Evolutionary conservation across 2,888 invertebrate species (phyloP), one percentile per base, ranked within the genome.

Genomic region (Lacanobia oleracea): DNA sequence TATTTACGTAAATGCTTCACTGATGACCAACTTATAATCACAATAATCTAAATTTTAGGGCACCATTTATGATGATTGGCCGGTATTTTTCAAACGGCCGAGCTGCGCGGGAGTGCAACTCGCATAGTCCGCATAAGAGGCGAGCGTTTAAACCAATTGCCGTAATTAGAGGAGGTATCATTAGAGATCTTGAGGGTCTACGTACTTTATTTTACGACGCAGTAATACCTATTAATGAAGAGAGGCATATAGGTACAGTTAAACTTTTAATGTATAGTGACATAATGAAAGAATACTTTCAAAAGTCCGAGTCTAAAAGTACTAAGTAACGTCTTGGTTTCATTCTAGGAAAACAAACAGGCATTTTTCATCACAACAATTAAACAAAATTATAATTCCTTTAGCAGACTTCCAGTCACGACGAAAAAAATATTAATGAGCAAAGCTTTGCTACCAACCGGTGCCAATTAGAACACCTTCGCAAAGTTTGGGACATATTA

Each of bases 71-170:
- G 54, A 54, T 74, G 65, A 79, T 79, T 79, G 59, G 21, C 60
- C 56, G 72, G 78, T 72, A 81, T 73, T 86, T 79, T 69, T 75
- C 70, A 73, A 73, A 77, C 67, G 71, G 72, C 51, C 23, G 45
- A 16, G 51, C 72, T 57, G 68, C 65, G 69, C 79, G 40, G 61
- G 68, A 82, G 75, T 71, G 64, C 77, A 61, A 54, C 68, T 73
- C 80, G 57, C 84, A 85, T 85, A 84, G 73, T 83, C 83, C 83
- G 67, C 83, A 80, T 85, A 82, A 63, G 70, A 82, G 51, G 60
- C 57, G 70, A 67, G 71, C 81, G 76, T 81, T 87, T 86, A 85
- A 65, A 77, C 72, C 79, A 84, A 88, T 86, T 88, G 86, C 82
- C 72, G 68, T 83, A 87, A 87, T 88, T 86, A 87, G 83, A 70